These are phyloP conservation scores for Axea sp. DNA, from an alignment of 2,888 invertebrate genomes.

Conservation along the genomic window DNA sequence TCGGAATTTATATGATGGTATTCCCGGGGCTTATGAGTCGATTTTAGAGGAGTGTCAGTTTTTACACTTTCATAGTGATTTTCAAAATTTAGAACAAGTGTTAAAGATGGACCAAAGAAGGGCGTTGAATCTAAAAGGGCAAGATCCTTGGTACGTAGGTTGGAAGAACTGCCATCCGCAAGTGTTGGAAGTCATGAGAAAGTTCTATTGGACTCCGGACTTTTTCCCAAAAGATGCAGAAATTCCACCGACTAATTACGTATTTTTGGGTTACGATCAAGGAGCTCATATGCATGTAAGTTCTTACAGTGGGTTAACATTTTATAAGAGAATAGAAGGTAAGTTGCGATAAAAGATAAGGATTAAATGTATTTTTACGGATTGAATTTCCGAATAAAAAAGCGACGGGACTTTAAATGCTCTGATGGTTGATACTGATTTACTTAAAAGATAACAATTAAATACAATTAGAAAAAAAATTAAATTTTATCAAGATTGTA, in stretches of 20 bases:
- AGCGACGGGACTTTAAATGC: too few relatives aligned
- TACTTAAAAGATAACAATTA: too few relatives aligned
- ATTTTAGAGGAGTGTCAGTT: slow-evolving; percentile 92
- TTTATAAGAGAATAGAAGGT: too few relatives aligned
- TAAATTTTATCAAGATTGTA: too few relatives aligned
- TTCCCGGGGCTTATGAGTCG: slow-evolving; percentile 86
- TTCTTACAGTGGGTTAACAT: too few relatives aligned
- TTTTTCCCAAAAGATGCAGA: slow-evolving; percentile 95
- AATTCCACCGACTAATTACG: slow-evolving; percentile 92
- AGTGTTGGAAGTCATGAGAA: slow-evolving; percentile 86
- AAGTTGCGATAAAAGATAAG: too few relatives aligned
- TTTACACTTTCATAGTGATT: slow-evolving; percentile 90
- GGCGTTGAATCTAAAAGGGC: slow-evolving; percentile 82
- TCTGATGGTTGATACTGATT: too few relatives aligned
- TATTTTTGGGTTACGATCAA: slow-evolving; percentile 94
- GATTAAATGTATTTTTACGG: too few relatives aligned
- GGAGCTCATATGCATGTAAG: slow-evolving; percentile 95
- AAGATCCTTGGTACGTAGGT: slow-evolving; percentile 93
- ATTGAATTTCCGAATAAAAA: too few relatives aligned
- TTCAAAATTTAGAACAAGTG: slow-evolving; percentile 87
- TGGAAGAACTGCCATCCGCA: slow-evolving; percentile 95
- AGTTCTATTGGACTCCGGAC: slow-evolving; percentile 89
- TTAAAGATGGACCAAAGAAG: slow-evolving; percentile 87
- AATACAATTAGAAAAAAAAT: too few relatives aligned
- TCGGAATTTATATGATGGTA: slow-evolving; percentile 84